These are phyloP conservation scores for Caenorhabditis sp. DNA, from an alignment of 2,888 invertebrate genomes.

Conservation along the genomic window DNA sequence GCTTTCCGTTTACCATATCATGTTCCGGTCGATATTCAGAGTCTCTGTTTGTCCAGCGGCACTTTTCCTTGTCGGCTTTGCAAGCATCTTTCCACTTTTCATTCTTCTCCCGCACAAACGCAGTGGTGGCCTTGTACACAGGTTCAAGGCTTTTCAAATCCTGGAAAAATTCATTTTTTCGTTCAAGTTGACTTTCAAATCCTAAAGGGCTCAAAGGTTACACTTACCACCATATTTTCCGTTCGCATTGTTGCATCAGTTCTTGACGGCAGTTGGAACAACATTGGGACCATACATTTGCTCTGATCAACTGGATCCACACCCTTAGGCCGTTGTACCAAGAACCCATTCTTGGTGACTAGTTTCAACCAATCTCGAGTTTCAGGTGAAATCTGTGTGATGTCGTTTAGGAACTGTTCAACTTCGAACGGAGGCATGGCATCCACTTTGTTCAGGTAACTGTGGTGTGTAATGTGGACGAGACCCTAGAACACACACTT, in stretches of 20 bases:
- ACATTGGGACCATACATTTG: conserved; percentile 16
- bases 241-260: not conserved
- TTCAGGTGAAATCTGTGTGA: not conserved
- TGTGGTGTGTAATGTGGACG: conserved; percentile 8
- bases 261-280: conserved; percentile 26
- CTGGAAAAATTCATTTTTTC: conserved; percentile 13
- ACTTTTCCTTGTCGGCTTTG: conserved; percentile 19
- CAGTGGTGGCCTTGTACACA: conserved; percentile 3
- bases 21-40: not conserved
- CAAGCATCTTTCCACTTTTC: conserved; percentile 8
- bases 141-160: not conserved
- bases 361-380: conserved; percentile 17
- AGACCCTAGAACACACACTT: conserved; percentile 47
- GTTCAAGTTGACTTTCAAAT: too few species aligned
- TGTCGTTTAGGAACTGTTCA: not conserved
- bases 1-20: conserved; percentile 13
- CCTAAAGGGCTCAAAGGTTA: too few species aligned
- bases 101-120: conserved; percentile 27
- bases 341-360: conserved; percentile 13
- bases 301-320: not conserved
- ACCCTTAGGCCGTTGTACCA: not conserved
- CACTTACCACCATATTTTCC: not conserved
- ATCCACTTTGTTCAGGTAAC: not conserved
- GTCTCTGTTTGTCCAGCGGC: conserved; percentile 21
- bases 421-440: not conserved